Conservation (phyloP, 2,888 invertebrate species). For the Lasioglossum oenotherae region DNA sequence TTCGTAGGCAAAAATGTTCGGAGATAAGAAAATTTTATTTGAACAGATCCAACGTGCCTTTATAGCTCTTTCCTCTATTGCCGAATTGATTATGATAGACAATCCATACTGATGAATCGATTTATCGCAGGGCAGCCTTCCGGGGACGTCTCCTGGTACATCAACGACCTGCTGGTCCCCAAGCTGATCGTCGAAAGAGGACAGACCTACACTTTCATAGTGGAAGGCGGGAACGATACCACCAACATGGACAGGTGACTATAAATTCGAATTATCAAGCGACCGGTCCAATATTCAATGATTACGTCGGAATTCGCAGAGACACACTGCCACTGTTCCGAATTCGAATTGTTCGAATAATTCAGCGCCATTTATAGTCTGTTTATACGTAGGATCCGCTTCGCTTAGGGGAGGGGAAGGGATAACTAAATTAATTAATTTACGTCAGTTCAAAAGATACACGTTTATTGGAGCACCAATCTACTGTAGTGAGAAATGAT, state of each 20-base stretch:
- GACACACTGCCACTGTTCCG: not conserved
- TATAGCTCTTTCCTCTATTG: no score
- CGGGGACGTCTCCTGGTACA: conserved; percentile 97
- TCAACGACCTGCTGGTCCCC: conserved; percentile 95
- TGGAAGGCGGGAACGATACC: conserved; percentile 94
- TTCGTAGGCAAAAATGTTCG: not conserved
- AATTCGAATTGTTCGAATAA: not conserved
- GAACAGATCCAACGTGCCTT: no score
- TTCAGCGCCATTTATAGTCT: not conserved
- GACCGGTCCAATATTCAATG: not conserved
- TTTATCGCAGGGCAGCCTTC: conserved; percentile 87
- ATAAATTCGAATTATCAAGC: conserved; percentile 26
- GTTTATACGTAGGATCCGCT: not conserved
- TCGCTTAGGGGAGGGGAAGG: no score
- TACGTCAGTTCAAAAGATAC: no score
- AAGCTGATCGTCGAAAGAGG: conserved; percentile 95
- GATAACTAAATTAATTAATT: no score
- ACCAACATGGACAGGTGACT: conserved; percentile 90
- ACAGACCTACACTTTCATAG: conserved; percentile 92
- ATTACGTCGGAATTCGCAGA: not conserved
- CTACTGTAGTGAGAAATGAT: no score
- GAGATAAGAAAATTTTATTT: not conserved
- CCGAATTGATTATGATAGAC: not conserved
- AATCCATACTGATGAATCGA: not conserved
- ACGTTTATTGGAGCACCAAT: no score